A percentile compares a stretch with the other conserved stretches of the same genome.
Evolutionary conservation across 2,797 vertebrate species (phyloP).

Genomic region (Decapterus maruadsi): DNA sequence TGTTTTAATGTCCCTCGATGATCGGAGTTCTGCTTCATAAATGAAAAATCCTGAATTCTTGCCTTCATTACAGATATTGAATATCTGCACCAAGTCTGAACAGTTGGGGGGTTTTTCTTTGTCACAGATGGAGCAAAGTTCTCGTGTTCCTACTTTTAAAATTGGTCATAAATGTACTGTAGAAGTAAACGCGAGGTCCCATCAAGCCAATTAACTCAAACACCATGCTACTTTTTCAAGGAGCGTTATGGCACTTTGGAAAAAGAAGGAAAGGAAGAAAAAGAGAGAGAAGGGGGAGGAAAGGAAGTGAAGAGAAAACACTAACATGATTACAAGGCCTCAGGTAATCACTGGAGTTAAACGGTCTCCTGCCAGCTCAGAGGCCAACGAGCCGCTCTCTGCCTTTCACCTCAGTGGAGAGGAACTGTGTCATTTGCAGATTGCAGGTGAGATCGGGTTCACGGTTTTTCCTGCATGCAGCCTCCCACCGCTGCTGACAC

Average conservation of each 20-base stretch:
- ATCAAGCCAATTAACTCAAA: slow-evolving; percentile 57
- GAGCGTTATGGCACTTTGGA: slow-evolving; percentile 46
- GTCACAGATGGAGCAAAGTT: slow-evolving; percentile 1
- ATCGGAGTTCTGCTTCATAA: background rate
- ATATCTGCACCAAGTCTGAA: too few relatives aligned
- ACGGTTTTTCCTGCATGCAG: slow-evolving; percentile 35
- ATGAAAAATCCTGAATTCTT: too few relatives aligned
- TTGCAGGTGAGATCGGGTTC: slow-evolving; percentile 75
- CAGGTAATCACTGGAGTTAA: slow-evolving; percentile 76
- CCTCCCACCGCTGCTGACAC: slow-evolving; percentile 39
- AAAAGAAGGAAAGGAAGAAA: slow-evolving; percentile 29
- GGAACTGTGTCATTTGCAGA: slow-evolving; percentile 71
- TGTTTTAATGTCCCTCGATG: background rate
- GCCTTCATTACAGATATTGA: background rate
- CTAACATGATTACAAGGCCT: slow-evolving; percentile 70
- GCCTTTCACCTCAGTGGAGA: slow-evolving; percentile 46
- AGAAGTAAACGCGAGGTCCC: slow-evolving; percentile 49
- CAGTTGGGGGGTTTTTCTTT: too few relatives aligned
- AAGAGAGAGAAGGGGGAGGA: slow-evolving; percentile 24
- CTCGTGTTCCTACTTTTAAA: slow-evolving; percentile 19
- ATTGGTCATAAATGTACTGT: slow-evolving; percentile 31
- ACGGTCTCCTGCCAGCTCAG: slow-evolving; percentile 73
- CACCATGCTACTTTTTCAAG: slow-evolving; percentile 31
- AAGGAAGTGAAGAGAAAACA: slow-evolving; percentile 51
- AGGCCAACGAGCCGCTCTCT: slow-evolving; percentile 65